Evolutionary conservation across 1,140 invertebrate species (phyloP).

Genomic region (Pogonomyrmex barbatus): DNA sequence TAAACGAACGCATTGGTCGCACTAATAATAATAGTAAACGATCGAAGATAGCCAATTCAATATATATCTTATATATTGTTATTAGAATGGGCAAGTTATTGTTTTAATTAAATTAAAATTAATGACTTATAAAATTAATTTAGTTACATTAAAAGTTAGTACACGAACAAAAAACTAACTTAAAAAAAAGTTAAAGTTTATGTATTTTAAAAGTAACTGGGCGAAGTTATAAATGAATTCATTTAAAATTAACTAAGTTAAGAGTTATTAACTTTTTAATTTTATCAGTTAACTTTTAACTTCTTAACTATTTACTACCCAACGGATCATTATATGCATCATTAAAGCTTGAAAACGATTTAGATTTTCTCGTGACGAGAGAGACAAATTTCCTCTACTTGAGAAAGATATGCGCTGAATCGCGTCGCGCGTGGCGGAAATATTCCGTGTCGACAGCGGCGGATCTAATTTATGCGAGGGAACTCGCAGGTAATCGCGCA

Average conservation of each 20-base stretch:
- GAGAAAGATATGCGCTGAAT: background rate
- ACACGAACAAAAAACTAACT: too few species aligned
- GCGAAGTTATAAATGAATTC: too few species aligned
- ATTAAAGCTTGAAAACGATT: background rate
- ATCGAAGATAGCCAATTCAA: background rate
- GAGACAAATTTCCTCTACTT: background rate
- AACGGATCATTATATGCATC: background rate
- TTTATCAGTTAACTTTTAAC: too few species aligned
- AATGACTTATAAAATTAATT: too few species aligned
- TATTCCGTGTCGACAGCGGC: slow-evolving; percentile 40
- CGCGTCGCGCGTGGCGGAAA: background rate
- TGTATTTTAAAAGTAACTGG: too few species aligned
- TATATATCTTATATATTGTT: background rate
- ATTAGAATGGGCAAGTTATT: background rate
- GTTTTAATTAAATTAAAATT: too few species aligned
- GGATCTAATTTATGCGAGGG: slow-evolving; percentile 49
- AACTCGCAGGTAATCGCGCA: slow-evolving; percentile 8
- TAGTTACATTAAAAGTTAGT: too few species aligned
- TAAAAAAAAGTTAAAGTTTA: too few species aligned
- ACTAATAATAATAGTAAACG: background rate
- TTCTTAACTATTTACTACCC: background rate
- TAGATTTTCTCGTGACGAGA: background rate
- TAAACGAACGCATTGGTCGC: background rate
- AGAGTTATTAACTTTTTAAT: too few species aligned
- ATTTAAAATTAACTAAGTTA: too few species aligned